These are phyloP conservation scores for Lottia scabra DNA, from an alignment of 2,888 invertebrate species.

Conservation along the genomic window DNA sequence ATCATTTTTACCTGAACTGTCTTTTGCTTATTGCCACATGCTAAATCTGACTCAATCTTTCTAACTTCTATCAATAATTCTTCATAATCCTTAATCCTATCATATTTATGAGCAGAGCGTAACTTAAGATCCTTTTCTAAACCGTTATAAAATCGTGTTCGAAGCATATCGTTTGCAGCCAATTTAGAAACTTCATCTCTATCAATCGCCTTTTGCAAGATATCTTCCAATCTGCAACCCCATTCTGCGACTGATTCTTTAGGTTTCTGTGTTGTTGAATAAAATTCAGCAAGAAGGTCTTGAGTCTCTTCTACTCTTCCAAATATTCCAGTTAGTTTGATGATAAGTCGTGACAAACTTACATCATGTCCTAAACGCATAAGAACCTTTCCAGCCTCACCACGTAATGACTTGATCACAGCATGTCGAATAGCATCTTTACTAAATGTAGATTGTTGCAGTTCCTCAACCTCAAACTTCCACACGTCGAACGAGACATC, in stretches of 20 bases:
- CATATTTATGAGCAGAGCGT: conserved; percentile 13
- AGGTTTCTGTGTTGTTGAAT: neutral
- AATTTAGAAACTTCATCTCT: neutral
- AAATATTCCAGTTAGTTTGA: conserved; percentile 4
- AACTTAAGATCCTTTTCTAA: neutral
- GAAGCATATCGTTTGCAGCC: conserved; percentile 9
- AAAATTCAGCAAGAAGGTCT: neutral
- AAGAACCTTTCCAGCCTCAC: neutral
- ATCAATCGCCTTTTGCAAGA: neutral
- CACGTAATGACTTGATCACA: neutral
- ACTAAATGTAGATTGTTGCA: neutral
- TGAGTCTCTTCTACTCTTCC: conserved; percentile 3
- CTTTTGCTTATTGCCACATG: too few relatives aligned
- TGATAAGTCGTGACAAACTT: neutral
- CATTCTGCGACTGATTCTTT: neutral
- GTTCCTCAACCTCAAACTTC: neutral
- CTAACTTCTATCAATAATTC: conserved; percentile 1
- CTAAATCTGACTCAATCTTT: neutral
- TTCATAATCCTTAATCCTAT: neutral
- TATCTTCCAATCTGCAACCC: conserved; percentile 1
- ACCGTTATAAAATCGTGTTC: conserved; percentile 12
- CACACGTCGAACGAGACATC: neutral
- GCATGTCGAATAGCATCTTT: neutral
- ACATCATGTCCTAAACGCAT: neutral
- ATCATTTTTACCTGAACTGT: too few relatives aligned